Base-by-base conservation (phyloP, 2,888 invertebrate genomes). In the Zygothrica quintamaculata region DNA sequence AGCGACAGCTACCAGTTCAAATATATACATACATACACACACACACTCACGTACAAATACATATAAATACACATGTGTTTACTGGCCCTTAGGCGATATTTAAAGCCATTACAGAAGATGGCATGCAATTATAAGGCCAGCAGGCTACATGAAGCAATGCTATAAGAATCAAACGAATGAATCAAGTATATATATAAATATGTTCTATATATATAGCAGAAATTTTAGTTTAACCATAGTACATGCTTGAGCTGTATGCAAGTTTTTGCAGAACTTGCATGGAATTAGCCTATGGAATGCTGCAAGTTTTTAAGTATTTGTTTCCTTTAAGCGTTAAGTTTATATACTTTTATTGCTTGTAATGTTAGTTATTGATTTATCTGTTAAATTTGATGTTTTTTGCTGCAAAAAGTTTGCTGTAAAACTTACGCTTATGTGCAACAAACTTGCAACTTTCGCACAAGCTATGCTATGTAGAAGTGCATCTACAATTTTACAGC, bases 401-500 rank as follows among this genome's bases (percentile, higher is more conserved):
- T n/a, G n/a, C n/a, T n/a, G n/a, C n/a, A 26, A 9, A 7, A 31
- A 36, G 51, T 37, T 37, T 1, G 11, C 9, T 18, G 22, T 16
- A 13, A 44, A 47, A 55, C 39, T 37, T 61, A n/a, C 1, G 42
- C 15, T 22, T 43, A 43, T 61, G 34, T 46, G 51, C 60, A 61
- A 62, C 46, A 47, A 39, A 39, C 52, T 64, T 44, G 65, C 60
- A 59, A 65, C 58, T 26, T 26, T 8, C 62, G 55, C 9, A 22
- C 15, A 65, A 66, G 65, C 56, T 65, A 33, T 65, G 65, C 74
- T 65, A 61, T 65, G 68, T 52, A 58, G 55, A 51, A 46, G 36
- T 16, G 60, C 40, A 64, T 46, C 34, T 34, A 29, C 22, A 29
- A 50, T 33, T 43, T 48, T 37, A 46, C 44, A 61, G 31, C 61